These are phyloP conservation scores for Perca schrenkii DNA, from an alignment of 2,113 vertebrate genomes.

Conservation along the genomic window DNA sequence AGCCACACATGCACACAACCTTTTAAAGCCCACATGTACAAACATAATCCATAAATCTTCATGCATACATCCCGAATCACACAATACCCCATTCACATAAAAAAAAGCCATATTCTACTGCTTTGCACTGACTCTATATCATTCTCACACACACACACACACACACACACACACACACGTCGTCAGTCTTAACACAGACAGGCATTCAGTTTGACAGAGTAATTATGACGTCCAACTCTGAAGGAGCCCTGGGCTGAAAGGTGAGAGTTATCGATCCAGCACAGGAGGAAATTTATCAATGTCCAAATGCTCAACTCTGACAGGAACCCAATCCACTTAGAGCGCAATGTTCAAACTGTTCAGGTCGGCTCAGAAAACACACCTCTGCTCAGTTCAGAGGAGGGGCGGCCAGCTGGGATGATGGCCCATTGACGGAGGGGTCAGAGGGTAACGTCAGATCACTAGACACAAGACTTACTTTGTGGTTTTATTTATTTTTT, in stretches of 20 bases:
- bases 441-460: conserved; percentile 16
- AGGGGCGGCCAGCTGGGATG: conserved; percentile 12
- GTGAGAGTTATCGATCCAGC: conserved; percentile 94
- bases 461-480: background rate
- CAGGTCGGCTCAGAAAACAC: conserved; percentile 59
- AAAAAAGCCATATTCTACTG: conserved; percentile 5
- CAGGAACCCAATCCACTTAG: conserved; percentile 86
- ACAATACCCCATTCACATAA: conserved; percentile 38
- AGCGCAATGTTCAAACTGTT: conserved; percentile 72
- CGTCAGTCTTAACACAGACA: conserved; percentile 76
- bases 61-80: conserved; percentile 38
- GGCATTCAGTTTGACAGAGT: conserved; percentile 93
- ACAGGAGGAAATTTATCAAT: conserved; percentile 96
- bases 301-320: conserved; percentile 86
- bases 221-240: conserved; percentile 92
- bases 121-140: conserved; percentile 31
- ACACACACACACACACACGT: conserved; percentile 37
- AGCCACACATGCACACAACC: conserved; percentile 37
- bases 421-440: background rate
- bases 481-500: background rate
- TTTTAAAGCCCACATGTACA: conserved; percentile 33
- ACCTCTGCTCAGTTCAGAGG: conserved; percentile 46
- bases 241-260: conserved; percentile 82
- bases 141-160: conserved; percentile 45
- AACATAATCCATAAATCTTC: conserved; percentile 70